These are phyloP conservation scores for Microplitis deprimator DNA, from an alignment of 2,888 invertebrate genomes.

Conservation along the genomic window DNA sequence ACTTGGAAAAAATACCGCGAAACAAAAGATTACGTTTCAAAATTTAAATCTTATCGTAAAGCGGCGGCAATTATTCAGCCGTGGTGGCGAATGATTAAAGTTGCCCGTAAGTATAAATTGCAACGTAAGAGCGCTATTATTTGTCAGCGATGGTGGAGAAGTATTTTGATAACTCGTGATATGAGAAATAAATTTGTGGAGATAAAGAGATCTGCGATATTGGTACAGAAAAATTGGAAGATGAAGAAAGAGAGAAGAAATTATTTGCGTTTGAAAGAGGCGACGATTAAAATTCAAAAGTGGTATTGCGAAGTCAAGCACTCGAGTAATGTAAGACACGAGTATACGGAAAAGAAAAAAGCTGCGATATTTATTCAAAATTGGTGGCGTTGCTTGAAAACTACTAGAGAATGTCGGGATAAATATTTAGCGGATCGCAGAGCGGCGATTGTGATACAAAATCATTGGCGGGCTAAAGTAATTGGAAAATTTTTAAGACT, in stretches of 20 bases:
- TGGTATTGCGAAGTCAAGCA: constrained; percentile 67
- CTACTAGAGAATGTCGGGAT: constrained; percentile 20
- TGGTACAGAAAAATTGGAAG: constrained; percentile 67
- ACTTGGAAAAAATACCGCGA: constrained; percentile 62
- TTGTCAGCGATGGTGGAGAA: constrained; percentile 57
- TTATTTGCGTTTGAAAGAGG: constrained; percentile 64
- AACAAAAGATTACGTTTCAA: constrained; percentile 48
- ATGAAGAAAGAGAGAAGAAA: constrained; percentile 66
- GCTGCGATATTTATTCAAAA: constrained; percentile 57
- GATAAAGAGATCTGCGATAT: constrained; percentile 48
- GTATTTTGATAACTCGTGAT: constrained; percentile 36
- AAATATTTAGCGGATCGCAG: constrained; percentile 44
- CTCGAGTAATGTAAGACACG: constrained; percentile 42
- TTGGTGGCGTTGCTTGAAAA: constrained; percentile 57
- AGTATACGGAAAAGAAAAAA: constrained; percentile 41
- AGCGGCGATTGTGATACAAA: constrained; percentile 57
- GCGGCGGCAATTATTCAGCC: constrained; percentile 56
- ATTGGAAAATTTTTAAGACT: constrained; percentile 56
- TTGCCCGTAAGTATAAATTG: constrained; percentile 44
- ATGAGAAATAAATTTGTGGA: constrained; percentile 36
- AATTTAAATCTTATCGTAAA: constrained; percentile 33
- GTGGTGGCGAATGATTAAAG: constrained; percentile 54
- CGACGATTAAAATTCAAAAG: constrained; percentile 73
- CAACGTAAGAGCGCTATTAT: constrained; percentile 44
- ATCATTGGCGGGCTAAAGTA: constrained; percentile 59